Base-by-base conservation (phyloP, 2,888 invertebrate genomes). In the Villa cingulata region DNA sequence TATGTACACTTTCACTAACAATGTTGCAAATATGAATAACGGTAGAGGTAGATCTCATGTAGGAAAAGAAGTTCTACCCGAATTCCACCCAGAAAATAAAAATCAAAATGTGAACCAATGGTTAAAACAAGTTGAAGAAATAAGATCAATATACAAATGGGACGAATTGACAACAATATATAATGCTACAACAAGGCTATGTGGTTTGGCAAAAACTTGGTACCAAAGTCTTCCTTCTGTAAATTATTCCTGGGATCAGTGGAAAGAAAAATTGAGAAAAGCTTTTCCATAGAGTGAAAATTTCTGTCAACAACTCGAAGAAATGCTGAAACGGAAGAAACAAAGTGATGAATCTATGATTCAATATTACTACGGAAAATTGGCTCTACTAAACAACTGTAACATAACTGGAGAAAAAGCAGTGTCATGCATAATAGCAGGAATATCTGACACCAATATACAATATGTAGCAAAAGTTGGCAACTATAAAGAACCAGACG, bases 331-430 rank as follows among this genome's bases (percentile, higher is more conserved):
- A 4, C 39, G 47, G 9, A 44, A 6, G 2, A 46, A 46, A 37
- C 37, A 16, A 20, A 14, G 18, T 2, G 32, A 44, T 7, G 50
- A 50, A 44, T 27, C 47, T 15, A 44, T 44, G 10, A 50, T 41
- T 29, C n/a, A n/a, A n/a, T n/a, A n/a, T n/a, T n/a, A 39, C 34
- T 48, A 51, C 23, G 48, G 48, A 37, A 51, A 51, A 44, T 10
- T 51, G n/a, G 48, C 51, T 1, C 34, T 48, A 39, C 19, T n/a
- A n/a, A n/a, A n/a, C n/a, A n/a, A n/a, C n/a, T n/a, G n/a, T n/a
- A n/a, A n/a, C n/a, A n/a, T n/a, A n/a, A n/a, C n/a, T n/a, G n/a
- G n/a, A n/a, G n/a, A n/a, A n/a, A n/a, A n/a, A n/a, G n/a, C n/a
- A n/a, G n/a, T n/a, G n/a, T n/a, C n/a, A n/a, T n/a, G n/a, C n/a